A percentile compares a stretch with the other conserved stretches of the same genome.
These are phyloP conservation scores for Rhagologus leucostigma DNA, from an alignment of 2,113 vertebrate species.

Conservation along the genomic window DNA sequence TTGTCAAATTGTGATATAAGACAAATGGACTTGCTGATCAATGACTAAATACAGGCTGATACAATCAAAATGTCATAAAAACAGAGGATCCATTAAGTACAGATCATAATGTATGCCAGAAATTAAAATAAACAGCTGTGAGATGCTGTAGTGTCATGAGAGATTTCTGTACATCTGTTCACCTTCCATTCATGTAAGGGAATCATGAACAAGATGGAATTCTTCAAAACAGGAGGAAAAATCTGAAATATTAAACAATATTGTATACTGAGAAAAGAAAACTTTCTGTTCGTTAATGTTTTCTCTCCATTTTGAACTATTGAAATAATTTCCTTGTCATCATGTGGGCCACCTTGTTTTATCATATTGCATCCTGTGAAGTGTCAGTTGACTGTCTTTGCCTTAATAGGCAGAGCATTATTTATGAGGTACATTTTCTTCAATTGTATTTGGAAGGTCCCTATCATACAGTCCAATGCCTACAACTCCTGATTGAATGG, in stretches of 20 bases:
- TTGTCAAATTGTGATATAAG: slow-evolving; percentile 4
- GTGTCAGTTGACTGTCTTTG: background rate
- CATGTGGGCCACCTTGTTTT: background rate
- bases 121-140: background rate
- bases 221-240: background rate
- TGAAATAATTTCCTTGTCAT: background rate
- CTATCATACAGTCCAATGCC: background rate
- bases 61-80: slow-evolving; percentile 17
- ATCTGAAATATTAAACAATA: background rate
- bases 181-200: background rate
- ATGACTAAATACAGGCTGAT: background rate
- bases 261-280: background rate
- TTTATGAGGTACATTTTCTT: slow-evolving; percentile 6
- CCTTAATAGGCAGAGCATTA: background rate
- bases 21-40: slow-evolving; percentile 25
- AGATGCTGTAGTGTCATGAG: background rate
- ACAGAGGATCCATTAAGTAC: background rate
- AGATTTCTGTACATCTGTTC: background rate
- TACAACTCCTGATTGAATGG: background rate
- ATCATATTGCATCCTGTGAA: background rate
- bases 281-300: background rate
- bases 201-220: background rate
- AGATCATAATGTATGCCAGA: background rate
- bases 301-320: background rate
- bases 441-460: background rate